A percentile compares a stretch with the other conserved stretches of the same genome.
These are phyloP conservation scores for Ylistrum balloti DNA, from an alignment of 1,140 invertebrate genomes.

Conservation along the genomic window DNA sequence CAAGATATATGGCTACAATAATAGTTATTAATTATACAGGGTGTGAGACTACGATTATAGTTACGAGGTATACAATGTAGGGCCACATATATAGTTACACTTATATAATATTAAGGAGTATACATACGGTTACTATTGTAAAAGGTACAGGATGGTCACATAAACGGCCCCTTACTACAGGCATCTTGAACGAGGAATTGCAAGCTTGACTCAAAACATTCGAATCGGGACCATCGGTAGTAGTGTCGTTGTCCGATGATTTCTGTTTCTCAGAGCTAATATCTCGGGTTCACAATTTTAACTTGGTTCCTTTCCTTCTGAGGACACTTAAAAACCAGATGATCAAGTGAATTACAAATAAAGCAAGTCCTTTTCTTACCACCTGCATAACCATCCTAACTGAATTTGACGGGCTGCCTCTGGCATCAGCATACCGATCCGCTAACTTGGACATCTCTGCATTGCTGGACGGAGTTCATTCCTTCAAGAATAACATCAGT, in stretches of 20 bases:
- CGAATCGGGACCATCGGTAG: background rate
- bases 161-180: slow-evolving; percentile 40
- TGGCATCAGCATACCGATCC: too few relatives aligned
- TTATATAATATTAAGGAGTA: too few relatives aligned
- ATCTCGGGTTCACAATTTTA: background rate
- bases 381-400: background rate
- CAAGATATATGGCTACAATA: too few relatives aligned
- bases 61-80: too few relatives aligned
- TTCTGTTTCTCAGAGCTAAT: background rate
- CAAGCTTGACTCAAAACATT: background rate
- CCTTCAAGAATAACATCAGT: background rate
- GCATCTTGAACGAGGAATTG: slow-evolving; percentile 34
- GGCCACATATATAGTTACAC: too few relatives aligned
- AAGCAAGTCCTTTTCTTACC: background rate
- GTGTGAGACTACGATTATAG: too few relatives aligned
- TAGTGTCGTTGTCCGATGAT: too few relatives aligned
- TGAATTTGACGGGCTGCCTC: background rate
- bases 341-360: background rate
- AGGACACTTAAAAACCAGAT: background rate
- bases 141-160: too few relatives aligned
- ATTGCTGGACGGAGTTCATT: background rate
- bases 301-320: background rate
- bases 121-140: too few relatives aligned
- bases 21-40: too few relatives aligned
- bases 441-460: background rate